Evolutionary conservation across 2,888 invertebrate genomes (phyloP).

Genomic region (Lycophotia porphyrea): DNA sequence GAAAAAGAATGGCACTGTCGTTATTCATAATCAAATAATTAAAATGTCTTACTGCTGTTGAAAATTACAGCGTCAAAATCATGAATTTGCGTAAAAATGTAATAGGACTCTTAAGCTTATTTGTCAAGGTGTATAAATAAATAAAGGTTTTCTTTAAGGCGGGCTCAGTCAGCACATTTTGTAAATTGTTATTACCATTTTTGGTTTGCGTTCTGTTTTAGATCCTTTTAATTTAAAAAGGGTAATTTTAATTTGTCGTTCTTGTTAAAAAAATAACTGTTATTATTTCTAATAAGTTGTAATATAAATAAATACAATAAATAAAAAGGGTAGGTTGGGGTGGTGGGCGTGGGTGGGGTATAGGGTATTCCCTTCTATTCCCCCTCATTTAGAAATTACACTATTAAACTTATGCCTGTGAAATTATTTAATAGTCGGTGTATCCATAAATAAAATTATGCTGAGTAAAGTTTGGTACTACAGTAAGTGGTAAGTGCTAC

Average conservation of each 20-base stretch:
- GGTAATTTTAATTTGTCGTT: not conserved
- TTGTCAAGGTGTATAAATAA: constrained; percentile 59
- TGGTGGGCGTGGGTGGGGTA: too few species aligned
- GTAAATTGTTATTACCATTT: constrained; percentile 23
- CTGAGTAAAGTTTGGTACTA: not conserved
- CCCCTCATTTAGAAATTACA: not conserved
- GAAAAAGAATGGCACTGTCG: too few species aligned
- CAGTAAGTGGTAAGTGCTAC: not conserved
- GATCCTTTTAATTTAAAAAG: not conserved
- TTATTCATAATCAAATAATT: too few species aligned
- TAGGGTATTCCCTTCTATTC: too few species aligned
- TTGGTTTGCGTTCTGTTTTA: not conserved
- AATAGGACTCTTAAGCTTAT: too few species aligned
- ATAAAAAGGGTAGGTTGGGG: too few species aligned
- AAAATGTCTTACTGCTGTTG: too few species aligned
- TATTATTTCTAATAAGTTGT: too few species aligned
- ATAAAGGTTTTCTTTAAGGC: constrained; percentile 34
- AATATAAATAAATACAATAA: too few species aligned
- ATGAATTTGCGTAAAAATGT: too few species aligned
- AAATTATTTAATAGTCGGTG: not conserved
- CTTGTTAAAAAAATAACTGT: not conserved
- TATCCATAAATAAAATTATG: constrained; percentile 1
- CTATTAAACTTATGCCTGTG: not conserved
- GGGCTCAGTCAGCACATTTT: constrained; percentile 32
- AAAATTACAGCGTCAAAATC: too few species aligned